These are phyloP conservation scores for Amphibalanus amphitrite DNA, from an alignment of 1,140 invertebrate genomes.

Conservation along the genomic window DNA sequence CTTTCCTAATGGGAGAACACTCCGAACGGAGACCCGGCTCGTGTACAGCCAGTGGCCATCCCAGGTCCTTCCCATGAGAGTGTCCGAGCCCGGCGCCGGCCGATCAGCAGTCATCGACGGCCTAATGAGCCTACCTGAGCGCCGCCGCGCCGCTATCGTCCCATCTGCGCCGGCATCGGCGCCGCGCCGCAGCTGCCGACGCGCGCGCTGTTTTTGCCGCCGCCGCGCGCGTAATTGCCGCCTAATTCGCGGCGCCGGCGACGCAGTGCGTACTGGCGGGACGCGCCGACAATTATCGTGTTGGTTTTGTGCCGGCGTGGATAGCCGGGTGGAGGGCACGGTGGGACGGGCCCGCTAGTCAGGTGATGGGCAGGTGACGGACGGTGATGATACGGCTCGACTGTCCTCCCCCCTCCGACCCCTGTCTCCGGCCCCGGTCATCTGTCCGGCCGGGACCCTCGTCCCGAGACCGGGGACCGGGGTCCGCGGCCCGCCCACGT, in stretches of 20 bases:
- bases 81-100: too few relatives aligned
- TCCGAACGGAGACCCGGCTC: too few relatives aligned
- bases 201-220: conserved; percentile 1
- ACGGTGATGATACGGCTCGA: background rate
- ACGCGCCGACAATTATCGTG: background rate
- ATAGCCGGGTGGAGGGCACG: background rate
- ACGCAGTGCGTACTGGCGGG: background rate
- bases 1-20: too few relatives aligned
- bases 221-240: background rate
- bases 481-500: too few relatives aligned
- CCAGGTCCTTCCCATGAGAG: too few relatives aligned
- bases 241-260: background rate
- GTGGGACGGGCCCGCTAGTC: background rate
- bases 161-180: background rate
- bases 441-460: too few relatives aligned
- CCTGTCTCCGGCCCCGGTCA: too few relatives aligned
- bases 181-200: background rate
- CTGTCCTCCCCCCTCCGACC: too few relatives aligned
- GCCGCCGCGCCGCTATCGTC: background rate
- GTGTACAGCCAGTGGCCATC: too few relatives aligned
- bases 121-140: background rate
- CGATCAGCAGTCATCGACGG: too few relatives aligned
- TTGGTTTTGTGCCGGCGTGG: background rate
- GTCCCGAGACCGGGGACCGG: too few relatives aligned
- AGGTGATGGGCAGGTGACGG: background rate